These are phyloP conservation scores for Sakesphorus luctuosus DNA, from an alignment of 2,113 vertebrate species.

Conservation along the genomic window DNA sequence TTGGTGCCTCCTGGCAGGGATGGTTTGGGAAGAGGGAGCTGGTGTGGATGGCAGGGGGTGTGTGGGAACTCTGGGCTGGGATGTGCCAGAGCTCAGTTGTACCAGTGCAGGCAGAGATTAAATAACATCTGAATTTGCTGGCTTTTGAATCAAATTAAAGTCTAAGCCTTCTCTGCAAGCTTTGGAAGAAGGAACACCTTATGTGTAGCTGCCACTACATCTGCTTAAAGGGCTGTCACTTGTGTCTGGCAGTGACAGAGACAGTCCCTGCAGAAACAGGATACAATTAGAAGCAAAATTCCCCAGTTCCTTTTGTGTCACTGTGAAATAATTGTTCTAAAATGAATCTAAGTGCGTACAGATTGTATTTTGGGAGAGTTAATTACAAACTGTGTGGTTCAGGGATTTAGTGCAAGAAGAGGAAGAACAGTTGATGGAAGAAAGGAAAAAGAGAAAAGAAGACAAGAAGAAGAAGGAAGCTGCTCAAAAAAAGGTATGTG, in stretches of 20 bases:
- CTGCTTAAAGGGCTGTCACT: neutral
- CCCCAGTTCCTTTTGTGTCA: constrained; percentile 12
- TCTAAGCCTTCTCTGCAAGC: neutral
- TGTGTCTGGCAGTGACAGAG: neutral
- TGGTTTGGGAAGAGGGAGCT: too few relatives aligned
- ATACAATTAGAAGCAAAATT: constrained; percentile 41
- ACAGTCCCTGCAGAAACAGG: neutral
- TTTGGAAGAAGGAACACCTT: neutral
- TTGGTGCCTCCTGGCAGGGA: neutral
- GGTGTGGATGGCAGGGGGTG: neutral
- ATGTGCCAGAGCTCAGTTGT: neutral
- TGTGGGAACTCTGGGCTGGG: neutral
- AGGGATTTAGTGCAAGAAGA: constrained; percentile 89
- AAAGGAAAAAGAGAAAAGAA: constrained; percentile 90
- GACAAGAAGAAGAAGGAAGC: constrained; percentile 87
- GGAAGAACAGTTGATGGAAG: constrained; percentile 95
- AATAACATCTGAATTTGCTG: neutral
- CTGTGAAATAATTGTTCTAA: constrained; percentile 51
- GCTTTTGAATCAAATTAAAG: neutral
- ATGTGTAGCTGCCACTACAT: neutral
- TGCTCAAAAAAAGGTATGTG: constrained; percentile 91
- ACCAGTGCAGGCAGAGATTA: neutral
- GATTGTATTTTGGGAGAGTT: constrained; percentile 77
- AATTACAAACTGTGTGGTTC: constrained; percentile 80
- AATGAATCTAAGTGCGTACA: constrained; percentile 67